Conservation (phyloP, 2,888 invertebrate genomes). For the Platerodrilus igneus region DNA sequence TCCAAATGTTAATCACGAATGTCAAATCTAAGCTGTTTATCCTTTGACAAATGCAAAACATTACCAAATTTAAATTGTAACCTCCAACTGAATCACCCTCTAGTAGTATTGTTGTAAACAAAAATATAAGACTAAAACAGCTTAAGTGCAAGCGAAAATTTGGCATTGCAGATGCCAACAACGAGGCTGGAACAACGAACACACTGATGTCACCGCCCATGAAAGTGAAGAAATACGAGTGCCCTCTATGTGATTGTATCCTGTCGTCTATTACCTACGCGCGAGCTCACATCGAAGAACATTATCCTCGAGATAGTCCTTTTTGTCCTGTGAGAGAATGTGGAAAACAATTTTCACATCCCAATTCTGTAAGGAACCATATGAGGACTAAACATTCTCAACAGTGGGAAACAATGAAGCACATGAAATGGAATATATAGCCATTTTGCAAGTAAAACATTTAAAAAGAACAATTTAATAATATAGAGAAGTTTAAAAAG, state of each 20-base stretch:
- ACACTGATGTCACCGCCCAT: conserved; percentile 39
- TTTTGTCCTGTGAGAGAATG: conserved; percentile 74
- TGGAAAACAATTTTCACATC: conserved; percentile 72
- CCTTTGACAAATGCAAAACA: no score
- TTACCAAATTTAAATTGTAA: no score
- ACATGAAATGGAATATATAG: conserved; percentile 64
- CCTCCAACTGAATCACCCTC: no score
- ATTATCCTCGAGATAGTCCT: conserved; percentile 81
- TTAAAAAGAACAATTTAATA: no score
- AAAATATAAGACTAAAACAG: no score
- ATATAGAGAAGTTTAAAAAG: no score
- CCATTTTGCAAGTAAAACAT: no score
- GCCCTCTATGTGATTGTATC: conserved; percentile 69
- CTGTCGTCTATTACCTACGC: conserved; percentile 63
- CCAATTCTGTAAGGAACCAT: conserved; percentile 82
- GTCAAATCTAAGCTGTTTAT: no score
- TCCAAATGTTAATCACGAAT: no score
- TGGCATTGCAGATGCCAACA: conserved; percentile 60
- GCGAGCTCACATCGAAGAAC: conserved; percentile 72
- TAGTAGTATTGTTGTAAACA: no score
- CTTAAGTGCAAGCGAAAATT: conserved; percentile 42
- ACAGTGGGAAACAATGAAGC: conserved; percentile 82
- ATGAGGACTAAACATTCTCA: conserved; percentile 78
- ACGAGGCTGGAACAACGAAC: conserved; percentile 26
- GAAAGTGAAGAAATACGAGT: conserved; percentile 52